Evolutionary conservation across 92 coral and sea anemone species (phyloP).

Genomic region (Phymanthus crucifer): DNA sequence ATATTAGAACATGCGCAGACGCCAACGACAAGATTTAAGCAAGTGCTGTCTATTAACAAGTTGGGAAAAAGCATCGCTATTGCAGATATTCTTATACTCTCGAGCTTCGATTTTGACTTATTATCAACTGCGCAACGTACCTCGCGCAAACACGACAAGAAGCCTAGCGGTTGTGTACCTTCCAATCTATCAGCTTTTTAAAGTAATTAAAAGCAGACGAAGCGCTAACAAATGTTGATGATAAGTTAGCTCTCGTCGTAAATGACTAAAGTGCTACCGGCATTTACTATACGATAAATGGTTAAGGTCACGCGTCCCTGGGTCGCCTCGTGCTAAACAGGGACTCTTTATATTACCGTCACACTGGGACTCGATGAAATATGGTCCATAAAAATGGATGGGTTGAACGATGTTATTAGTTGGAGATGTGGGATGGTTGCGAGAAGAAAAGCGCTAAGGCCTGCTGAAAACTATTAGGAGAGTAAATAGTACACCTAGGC

Average conservation of each 20-base stretch:
- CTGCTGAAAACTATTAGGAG: background rate
- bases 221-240: background rate
- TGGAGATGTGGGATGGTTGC: no score
- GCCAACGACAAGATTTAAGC: background rate
- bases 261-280: background rate
- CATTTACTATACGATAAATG: constrained; percentile 12
- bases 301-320: constrained; percentile 9
- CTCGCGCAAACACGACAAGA: background rate
- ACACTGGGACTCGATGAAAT: background rate
- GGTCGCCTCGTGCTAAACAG: constrained; percentile 6
- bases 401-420: background rate
- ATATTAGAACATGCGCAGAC: background rate
- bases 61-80: no score
- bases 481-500: background rate
- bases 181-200: background rate
- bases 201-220: background rate
- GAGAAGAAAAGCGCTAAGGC: no score
- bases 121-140: no score
- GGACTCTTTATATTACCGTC: background rate
- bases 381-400: background rate
- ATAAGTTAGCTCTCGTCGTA: background rate
- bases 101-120: no score
- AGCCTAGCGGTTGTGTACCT: background rate
- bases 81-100: no score
- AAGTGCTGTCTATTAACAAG: no score